Conservation (phyloP, 1,140 invertebrate genomes). For the Cotesia glomerata region DNA sequence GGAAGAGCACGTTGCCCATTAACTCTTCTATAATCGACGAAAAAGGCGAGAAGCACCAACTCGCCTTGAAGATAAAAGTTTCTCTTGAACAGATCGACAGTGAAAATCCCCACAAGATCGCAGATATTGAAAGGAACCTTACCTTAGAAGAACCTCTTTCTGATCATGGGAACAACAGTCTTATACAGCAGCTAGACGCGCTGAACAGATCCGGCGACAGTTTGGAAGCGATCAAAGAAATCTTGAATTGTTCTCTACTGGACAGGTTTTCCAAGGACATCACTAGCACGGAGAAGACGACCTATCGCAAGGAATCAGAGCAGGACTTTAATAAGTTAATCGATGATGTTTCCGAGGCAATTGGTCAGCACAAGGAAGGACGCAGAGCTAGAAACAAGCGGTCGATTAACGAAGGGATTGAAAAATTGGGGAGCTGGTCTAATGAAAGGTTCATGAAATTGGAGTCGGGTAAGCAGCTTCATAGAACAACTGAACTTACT, state of each 20-base stretch:
- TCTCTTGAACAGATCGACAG: constrained; percentile 39
- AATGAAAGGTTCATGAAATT: constrained; percentile 35
- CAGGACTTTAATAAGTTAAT: neutral
- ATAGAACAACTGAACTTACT: constrained; percentile 36
- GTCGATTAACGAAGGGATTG: constrained; percentile 10
- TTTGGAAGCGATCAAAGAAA: constrained; percentile 28
- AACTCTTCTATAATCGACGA: neutral
- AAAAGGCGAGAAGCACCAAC: constrained; percentile 7
- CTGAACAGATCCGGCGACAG: constrained; percentile 36
- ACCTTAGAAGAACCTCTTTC: constrained; percentile 29
- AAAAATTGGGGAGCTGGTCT: constrained; percentile 35
- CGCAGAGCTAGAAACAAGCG: neutral
- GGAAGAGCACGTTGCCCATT: neutral
- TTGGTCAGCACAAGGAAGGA: constrained; percentile 12
- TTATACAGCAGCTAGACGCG: constrained; percentile 32
- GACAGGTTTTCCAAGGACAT: constrained; percentile 12
- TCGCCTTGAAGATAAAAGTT: constrained; percentile 39
- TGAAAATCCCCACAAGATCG: constrained; percentile 37
- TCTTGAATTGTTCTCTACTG: constrained; percentile 38
- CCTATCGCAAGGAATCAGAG: neutral
- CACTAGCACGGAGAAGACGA: neutral
- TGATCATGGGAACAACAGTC: constrained; percentile 22
- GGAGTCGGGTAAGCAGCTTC: constrained; percentile 31
- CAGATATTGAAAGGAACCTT: constrained; percentile 40
- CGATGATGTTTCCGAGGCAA: constrained; percentile 10